phyloP scores from a whole-genome alignment of 2,113 vertebrate species.

The Aythya baeri region DNA sequence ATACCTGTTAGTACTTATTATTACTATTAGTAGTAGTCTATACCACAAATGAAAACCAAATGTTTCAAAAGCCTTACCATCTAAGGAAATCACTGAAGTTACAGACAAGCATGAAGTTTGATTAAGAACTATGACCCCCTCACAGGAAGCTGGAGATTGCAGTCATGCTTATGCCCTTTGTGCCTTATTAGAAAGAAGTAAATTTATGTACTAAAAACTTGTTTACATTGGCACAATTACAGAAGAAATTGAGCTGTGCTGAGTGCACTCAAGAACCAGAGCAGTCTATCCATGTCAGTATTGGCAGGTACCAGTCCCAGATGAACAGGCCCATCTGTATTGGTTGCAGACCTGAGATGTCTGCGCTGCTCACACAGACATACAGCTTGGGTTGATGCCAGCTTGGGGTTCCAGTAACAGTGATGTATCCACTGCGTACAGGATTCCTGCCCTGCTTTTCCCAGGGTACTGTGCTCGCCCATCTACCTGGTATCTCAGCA shows the following conservation, averaged over 20 bases:
- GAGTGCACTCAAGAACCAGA: background rate
- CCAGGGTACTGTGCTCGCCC: background rate
- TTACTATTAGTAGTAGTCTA: slow-evolving; percentile 7
- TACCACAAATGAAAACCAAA: slow-evolving; percentile 15
- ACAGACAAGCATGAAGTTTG: background rate
- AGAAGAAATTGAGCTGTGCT: background rate
- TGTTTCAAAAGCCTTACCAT: slow-evolving; percentile 31
- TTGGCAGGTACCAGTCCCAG: background rate
- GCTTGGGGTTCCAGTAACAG: background rate
- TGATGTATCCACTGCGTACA: rapidly evolving
- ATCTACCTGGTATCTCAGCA: background rate
- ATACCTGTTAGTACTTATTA: background rate
- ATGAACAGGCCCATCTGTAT: background rate
- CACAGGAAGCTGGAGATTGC: background rate
- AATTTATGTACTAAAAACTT: background rate
- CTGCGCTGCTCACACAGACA: background rate
- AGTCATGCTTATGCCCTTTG: background rate
- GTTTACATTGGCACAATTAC: background rate
- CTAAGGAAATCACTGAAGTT: slow-evolving; percentile 33
- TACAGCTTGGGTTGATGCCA: background rate
- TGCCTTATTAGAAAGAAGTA: background rate
- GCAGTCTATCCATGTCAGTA: background rate
- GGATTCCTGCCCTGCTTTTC: background rate
- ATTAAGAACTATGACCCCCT: background rate
- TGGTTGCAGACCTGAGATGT: background rate